Evolutionary conservation across 64 coral and sea anemone species (phyloP), one percentile per base, ranked within the genome.

Genomic region (Orbicella faveolata): DNA sequence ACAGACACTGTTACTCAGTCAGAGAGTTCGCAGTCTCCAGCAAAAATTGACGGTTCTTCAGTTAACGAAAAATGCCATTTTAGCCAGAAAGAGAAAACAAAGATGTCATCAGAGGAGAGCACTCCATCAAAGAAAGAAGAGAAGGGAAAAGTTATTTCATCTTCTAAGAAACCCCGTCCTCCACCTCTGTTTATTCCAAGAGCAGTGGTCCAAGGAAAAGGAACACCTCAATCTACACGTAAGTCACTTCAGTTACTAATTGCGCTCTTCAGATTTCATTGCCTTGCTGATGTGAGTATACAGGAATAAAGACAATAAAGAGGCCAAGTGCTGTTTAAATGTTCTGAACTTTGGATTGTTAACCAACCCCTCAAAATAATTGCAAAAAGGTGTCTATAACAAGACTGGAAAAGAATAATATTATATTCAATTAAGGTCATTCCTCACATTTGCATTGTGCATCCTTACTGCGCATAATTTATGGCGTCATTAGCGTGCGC

Each of bases 151-250:
- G 53, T 41, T 35, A 12, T 21, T 13, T 96, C 44, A 48, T 48
- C 94, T 37, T 92, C 95, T 1, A 96, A 96, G 84, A 96, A 91
- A 61, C 77, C 88, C 1, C 84, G 89, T 68, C 95, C 95, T 69
- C 76, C 95, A 3, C 95, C 88, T 0, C 68, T 96, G 35, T 94
- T 96, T 76, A 96, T 96, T 26, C 95, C 95, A 36, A 88, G 67
- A 65, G 78, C 61, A 83, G 81, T 61, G 51, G 87, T 37, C 20
- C 79, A 69, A 54, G 82, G 64, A 15, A 85, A 72, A 44, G 82
- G 64, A 70, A 85, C 21, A 0, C 51, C 87, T 20, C 2, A 16
- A 1, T 23, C 73, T 26, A 48, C 59, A 77, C 41, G 73, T 88
- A 88, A 88, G 61, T 62, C 25, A 21, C 36, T 23, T 79, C 19